These are phyloP conservation scores for Hemichromis elongatus DNA, from an alignment of 2,113 vertebrate genomes.

Conservation along the genomic window DNA sequence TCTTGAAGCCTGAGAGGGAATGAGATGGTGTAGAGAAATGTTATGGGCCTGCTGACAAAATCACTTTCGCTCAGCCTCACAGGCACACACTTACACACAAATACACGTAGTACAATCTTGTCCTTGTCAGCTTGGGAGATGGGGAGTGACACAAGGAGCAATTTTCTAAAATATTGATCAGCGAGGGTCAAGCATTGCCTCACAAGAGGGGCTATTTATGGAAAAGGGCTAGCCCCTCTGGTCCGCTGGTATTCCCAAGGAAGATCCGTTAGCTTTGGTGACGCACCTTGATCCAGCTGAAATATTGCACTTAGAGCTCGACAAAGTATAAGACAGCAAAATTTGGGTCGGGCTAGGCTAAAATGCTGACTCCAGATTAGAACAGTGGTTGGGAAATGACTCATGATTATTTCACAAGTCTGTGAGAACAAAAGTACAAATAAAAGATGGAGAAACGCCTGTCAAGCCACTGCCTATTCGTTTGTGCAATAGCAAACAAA, in stretches of 20 bases:
- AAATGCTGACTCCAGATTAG: not conserved
- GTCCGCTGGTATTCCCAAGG: constrained; percentile 9
- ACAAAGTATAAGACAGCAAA: not conserved
- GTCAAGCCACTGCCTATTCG: not conserved
- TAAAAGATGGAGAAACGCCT: not conserved
- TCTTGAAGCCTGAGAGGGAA: constrained; percentile 47
- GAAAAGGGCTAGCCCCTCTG: constrained; percentile 29
- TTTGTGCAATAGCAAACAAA: not conserved
- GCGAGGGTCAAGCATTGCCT: constrained; percentile 68
- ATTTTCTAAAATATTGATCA: constrained; percentile 78
- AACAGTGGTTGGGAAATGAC: not conserved
- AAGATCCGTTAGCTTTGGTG: not conserved
- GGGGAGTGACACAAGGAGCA: constrained; percentile 63
- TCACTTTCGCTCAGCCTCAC: constrained; percentile 54
- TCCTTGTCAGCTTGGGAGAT: constrained; percentile 51
- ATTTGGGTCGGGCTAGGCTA: not conserved
- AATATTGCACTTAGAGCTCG: constrained; percentile 6
- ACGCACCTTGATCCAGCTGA: not conserved
- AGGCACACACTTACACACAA: not conserved
- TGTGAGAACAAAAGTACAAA: not conserved
- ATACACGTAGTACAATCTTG: constrained; percentile 15
- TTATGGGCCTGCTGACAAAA: constrained; percentile 49
- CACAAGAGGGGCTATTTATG: constrained; percentile 58
- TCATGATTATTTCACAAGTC: not conserved
- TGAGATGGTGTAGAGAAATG: constrained; percentile 40